Evolutionary conservation across 2,888 invertebrate genomes (phyloP).

Genomic region (Pasiphila rectangulata): DNA sequence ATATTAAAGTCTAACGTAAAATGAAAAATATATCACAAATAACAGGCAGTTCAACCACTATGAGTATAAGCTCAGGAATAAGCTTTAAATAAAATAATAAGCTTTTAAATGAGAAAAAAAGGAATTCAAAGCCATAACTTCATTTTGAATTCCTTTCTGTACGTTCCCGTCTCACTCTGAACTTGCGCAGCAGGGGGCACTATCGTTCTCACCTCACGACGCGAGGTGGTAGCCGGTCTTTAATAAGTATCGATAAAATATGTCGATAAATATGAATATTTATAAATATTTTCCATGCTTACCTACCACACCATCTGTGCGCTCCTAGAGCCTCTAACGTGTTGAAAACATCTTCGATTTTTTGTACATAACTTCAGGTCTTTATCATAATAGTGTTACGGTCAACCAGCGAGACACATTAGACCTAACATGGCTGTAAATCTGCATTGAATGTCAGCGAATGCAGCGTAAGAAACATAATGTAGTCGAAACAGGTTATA

Average conservation of each 20-base stretch:
- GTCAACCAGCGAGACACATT: slow-evolving; percentile 47
- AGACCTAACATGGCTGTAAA: slow-evolving; percentile 54
- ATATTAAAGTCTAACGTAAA: slow-evolving; percentile 35
- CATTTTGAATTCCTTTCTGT: slow-evolving; percentile 76
- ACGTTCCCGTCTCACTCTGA: slow-evolving; percentile 72
- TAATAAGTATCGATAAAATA: slow-evolving; percentile 81
- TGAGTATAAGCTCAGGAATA: slow-evolving; percentile 57
- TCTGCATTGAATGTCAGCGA: slow-evolving; percentile 54
- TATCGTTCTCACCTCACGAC: slow-evolving; percentile 80
- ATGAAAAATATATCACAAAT: slow-evolving; percentile 33
- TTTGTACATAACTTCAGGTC: slow-evolving; percentile 19
- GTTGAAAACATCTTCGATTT: background rate
- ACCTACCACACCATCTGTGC: slow-evolving; percentile 34
- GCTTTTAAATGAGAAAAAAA: slow-evolving; percentile 59
- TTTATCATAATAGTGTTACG: slow-evolving; percentile 50
- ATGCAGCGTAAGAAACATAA: slow-evolving; percentile 49
- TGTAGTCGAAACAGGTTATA: slow-evolving; percentile 55
- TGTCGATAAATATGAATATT: slow-evolving; percentile 78
- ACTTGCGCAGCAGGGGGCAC: slow-evolving; percentile 75
- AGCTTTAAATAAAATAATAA: slow-evolving; percentile 69
- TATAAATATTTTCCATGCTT: slow-evolving; percentile 76
- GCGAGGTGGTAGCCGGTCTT: slow-evolving; percentile 79
- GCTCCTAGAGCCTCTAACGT: background rate
- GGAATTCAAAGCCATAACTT: slow-evolving; percentile 73
- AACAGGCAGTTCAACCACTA: slow-evolving; percentile 42